A percentile compares a stretch with the other conserved stretches of the same genome.
Evolutionary conservation across 2,113 vertebrate genomes (phyloP).

Genomic region (Glareola pratincola): DNA sequence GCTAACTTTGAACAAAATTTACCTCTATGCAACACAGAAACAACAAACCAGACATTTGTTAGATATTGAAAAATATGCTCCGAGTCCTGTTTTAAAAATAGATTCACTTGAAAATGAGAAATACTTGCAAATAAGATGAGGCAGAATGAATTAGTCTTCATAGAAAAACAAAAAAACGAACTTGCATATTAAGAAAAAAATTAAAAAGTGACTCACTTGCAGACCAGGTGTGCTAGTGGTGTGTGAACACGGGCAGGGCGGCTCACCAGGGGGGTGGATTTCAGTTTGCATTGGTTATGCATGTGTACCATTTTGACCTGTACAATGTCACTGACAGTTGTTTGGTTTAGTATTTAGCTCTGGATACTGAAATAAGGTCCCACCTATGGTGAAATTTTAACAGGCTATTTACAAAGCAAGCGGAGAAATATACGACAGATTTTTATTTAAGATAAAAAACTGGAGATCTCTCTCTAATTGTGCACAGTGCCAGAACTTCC

Average conservation of each 20-base stretch:
- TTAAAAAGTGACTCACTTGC: neutral
- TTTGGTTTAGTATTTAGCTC: neutral
- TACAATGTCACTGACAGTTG: neutral
- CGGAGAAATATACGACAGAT: accelerated
- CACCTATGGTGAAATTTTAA: neutral
- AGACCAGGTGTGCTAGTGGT: neutral
- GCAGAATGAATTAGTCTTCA: neutral
- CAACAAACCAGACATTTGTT: neutral
- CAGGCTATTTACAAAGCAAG: neutral
- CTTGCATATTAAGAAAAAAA: neutral
- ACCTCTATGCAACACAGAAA: neutral
- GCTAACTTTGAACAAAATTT: constrained; percentile 18
- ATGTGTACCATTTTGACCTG: neutral
- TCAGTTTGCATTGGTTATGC: neutral
- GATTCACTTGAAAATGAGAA: constrained; percentile 8
- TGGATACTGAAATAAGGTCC: neutral
- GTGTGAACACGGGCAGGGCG: neutral
- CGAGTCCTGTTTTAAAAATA: constrained; percentile 15
- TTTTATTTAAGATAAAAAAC: neutral
- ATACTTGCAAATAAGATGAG: constrained; percentile 47
- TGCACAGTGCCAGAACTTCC: neutral
- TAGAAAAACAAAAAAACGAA: neutral
- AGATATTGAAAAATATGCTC: neutral
- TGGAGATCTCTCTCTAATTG: neutral
- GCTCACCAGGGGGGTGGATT: accelerated